phyloP scores from a whole-genome alignment of 2,797 vertebrate genomes.

The Falco columbarius region DNA sequence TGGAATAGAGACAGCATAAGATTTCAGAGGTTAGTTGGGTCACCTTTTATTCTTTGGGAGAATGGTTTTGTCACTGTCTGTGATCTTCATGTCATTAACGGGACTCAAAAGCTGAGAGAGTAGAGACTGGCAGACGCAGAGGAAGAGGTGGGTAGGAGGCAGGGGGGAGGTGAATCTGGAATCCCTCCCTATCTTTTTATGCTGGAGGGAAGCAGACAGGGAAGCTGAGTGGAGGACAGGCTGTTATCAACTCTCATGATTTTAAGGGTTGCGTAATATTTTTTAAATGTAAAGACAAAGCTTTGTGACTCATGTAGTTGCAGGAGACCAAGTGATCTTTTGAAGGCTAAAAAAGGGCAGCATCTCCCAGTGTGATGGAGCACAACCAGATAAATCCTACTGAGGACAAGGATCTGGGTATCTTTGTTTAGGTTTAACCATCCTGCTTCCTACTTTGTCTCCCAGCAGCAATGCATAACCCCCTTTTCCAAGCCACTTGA shows the following conservation, averaged over 20 bases:
- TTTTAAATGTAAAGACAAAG: background rate
- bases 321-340: background rate
- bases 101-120: background rate
- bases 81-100: background rate
- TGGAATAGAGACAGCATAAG: background rate
- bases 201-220: background rate
- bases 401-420: background rate
- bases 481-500: background rate
- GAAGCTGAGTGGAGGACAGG: background rate
- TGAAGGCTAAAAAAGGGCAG: background rate
- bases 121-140: background rate
- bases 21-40: background rate
- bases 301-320: background rate
- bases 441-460: background rate
- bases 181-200: background rate
- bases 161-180: background rate
- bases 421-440: background rate
- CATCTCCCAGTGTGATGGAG: background rate
- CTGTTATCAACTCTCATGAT: background rate
- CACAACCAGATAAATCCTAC: background rate
- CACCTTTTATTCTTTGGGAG: background rate
- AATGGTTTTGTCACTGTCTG: background rate
- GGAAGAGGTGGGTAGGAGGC: background rate
- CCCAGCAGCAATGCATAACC: background rate
- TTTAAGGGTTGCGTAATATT: background rate